Evolutionary conservation across 1,140 invertebrate genomes (phyloP).

Genomic region (Apis dorsata): DNA sequence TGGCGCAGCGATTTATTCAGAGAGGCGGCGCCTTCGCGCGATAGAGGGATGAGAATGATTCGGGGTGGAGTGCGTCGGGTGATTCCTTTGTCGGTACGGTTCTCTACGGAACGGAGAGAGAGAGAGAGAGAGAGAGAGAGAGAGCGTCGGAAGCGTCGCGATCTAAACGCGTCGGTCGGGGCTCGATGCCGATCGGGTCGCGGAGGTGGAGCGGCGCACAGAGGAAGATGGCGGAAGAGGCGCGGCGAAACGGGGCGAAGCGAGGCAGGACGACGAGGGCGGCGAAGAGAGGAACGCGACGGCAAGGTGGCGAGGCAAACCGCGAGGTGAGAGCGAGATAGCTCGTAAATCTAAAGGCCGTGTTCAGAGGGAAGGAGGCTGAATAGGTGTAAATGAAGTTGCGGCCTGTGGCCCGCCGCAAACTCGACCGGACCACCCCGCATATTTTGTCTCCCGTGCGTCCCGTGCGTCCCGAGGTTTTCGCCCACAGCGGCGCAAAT

Average conservation of each 20-base stretch:
- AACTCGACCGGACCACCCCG: constrained; percentile 67
- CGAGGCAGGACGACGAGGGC: neutral
- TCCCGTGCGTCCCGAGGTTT: neutral
- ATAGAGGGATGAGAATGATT: neutral
- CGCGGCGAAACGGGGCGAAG: neutral
- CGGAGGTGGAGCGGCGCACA: constrained; percentile 7
- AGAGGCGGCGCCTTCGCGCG: neutral
- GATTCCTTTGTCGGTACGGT: neutral
- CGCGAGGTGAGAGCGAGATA: constrained; percentile 64
- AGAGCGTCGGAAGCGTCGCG: constrained; percentile 10
- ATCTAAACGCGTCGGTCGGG: neutral
- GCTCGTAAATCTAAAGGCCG: constrained; percentile 75
- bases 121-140: too few relatives aligned
- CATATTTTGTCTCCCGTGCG: constrained; percentile 62
- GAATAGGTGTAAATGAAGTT: constrained; percentile 80
- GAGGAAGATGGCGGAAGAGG: constrained; percentile 25
- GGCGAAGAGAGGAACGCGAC: neutral
- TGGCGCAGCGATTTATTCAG: neutral
- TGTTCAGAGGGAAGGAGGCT: constrained; percentile 62
- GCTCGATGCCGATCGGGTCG: constrained; percentile 23
- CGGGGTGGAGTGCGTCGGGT: neutral
- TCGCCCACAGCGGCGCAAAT: neutral
- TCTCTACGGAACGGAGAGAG: too few relatives aligned
- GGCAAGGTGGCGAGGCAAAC: neutral
- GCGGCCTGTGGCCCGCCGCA: constrained; percentile 68